Evolutionary conservation across 2,888 invertebrate species (phyloP).

Genomic region (Drosophila fungiperda): DNA sequence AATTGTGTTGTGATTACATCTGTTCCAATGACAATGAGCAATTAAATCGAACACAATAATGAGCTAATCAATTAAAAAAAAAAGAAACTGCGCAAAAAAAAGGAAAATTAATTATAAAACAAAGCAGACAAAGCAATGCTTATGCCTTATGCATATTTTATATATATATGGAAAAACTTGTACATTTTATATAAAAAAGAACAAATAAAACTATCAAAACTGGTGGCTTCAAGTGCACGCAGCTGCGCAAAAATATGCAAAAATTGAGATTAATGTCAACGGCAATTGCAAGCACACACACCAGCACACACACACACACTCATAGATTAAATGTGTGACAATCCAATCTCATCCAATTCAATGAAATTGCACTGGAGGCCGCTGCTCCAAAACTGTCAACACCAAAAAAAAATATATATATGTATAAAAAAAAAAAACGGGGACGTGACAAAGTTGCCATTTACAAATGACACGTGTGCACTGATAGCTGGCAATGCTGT

Average conservation of each 20-base stretch:
- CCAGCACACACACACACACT: conserved; percentile 2
- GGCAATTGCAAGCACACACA: conserved; percentile 21
- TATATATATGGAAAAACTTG: conserved; percentile 6
- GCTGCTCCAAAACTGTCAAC: conserved; percentile 65
- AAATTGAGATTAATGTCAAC: conserved; percentile 77
- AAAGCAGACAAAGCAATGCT: conserved; percentile 10
- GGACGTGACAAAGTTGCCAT: conserved; percentile 76
- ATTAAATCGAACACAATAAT: conserved; percentile 61
- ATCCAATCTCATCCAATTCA: conserved; percentile 34
- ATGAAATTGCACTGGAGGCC: conserved; percentile 41
- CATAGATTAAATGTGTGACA: conserved; percentile 27
- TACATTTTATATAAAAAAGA: conserved; percentile 6
- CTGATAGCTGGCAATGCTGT: conserved; percentile 34
- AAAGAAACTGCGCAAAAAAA: conserved; percentile 19
- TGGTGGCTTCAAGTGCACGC: conserved; percentile 70
- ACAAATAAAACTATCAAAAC: conserved; percentile 32
- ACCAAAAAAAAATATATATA: conserved; percentile 14
- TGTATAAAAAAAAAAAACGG: conserved; percentile 1
- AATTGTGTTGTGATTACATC: conserved; percentile 49
- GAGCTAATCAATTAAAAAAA: conserved; percentile 58
- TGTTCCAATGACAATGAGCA: conserved; percentile 61
- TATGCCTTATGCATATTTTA: conserved; percentile 3
- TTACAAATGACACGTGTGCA: conserved; percentile 72
- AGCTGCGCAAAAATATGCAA: conserved; percentile 73
- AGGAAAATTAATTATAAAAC: conserved; percentile 4